These are phyloP conservation scores for Sandelia bainsii DNA, from an alignment of 2,797 vertebrate species.

Conservation along the genomic window DNA sequence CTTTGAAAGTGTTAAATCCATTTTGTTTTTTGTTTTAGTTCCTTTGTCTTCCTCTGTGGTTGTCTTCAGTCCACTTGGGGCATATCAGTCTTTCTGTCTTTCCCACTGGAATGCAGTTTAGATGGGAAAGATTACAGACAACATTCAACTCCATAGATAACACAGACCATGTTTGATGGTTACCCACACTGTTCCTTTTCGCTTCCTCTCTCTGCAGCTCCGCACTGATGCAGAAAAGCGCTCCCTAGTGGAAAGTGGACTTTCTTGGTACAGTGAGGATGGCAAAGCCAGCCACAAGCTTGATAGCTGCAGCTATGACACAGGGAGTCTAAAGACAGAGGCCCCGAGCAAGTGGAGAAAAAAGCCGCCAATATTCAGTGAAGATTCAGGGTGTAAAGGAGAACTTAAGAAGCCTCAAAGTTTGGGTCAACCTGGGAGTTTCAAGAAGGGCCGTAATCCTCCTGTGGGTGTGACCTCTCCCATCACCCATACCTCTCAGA, in stretches of 20 bases:
- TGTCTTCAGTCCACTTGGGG: slow-evolving; percentile 32
- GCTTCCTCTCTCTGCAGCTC: slow-evolving; percentile 81
- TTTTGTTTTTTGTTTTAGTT: not conserved
- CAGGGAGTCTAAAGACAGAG: slow-evolving; percentile 95
- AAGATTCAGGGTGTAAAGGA: slow-evolving; percentile 77
- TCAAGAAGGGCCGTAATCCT: slow-evolving; percentile 92
- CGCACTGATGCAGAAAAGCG: slow-evolving; percentile 98
- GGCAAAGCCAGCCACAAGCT: slow-evolving; percentile 88
- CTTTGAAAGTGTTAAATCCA: slow-evolving; percentile 29
- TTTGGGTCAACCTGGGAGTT: slow-evolving; percentile 88
- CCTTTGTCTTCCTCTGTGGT: slow-evolving; percentile 26
- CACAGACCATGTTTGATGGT: slow-evolving; percentile 48
- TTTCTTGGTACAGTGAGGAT: slow-evolving; percentile 97
- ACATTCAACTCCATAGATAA: slow-evolving; percentile 59
- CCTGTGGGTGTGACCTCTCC: slow-evolving; percentile 95
- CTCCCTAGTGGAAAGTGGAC: slow-evolving; percentile 94
- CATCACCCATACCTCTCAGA: slow-evolving; percentile 95
- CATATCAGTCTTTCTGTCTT: slow-evolving; percentile 36
- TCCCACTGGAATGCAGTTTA: slow-evolving; percentile 61
- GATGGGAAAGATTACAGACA: slow-evolving; percentile 66
- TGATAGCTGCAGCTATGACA: slow-evolving; percentile 87
- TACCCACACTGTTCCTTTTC: slow-evolving; percentile 44
- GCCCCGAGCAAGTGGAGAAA: slow-evolving; percentile 94
- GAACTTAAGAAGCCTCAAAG: slow-evolving; percentile 93
- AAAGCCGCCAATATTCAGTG: slow-evolving; percentile 85